Base-by-base conservation (phyloP, 2,797 vertebrate species). In the Protonibea diacanthus region DNA sequence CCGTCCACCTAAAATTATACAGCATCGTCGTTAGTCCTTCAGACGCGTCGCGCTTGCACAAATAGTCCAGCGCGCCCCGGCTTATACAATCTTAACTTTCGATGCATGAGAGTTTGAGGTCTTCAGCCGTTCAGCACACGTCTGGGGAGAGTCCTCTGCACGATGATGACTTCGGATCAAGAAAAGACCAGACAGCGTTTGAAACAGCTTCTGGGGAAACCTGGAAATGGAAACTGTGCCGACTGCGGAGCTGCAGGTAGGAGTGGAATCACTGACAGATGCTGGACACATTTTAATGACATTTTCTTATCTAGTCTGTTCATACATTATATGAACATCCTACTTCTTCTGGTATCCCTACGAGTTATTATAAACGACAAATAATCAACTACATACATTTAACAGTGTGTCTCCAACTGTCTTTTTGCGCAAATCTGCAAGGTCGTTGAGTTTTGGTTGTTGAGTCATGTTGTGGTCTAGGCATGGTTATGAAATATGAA, bases 181-280 rank as follows among this genome's bases (percentile, higher is more conserved):
- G 83, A 90, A 10, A 72, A 18, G n/a, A 88, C 70, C 85, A 72
- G 88, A 29, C 79, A 78, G 66, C 88, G 80, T 1, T 2, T 94
- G 25, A 83, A 65, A 21, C 64, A 82, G 74, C 90, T 94, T 10
- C 2, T 92, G 82, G 66, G 18, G 11, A 89, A 88, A 84, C 79
- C 89, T 2, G 93, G 90, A 14, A 94, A 94, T 73, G 85, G 75
- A 81, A 67, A 53, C 33, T 94, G 93, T 44, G 93, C 84, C 1
- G 93, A 94, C 83, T 94, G 93, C 62, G 88, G 86, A 80, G 90
- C 90, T 58, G 77, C 91, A 90, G 93, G 93, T 94, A 88, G 20
- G 80, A 2, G 21, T 45, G 10, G 15, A 20, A 3, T 57, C 42
- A 5, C 48, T 45, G 44, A 21, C 23, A 7, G 53, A 51, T 23